Base-by-base conservation (phyloP, 2,888 invertebrate species). In the Nysson spinosus region DNA sequence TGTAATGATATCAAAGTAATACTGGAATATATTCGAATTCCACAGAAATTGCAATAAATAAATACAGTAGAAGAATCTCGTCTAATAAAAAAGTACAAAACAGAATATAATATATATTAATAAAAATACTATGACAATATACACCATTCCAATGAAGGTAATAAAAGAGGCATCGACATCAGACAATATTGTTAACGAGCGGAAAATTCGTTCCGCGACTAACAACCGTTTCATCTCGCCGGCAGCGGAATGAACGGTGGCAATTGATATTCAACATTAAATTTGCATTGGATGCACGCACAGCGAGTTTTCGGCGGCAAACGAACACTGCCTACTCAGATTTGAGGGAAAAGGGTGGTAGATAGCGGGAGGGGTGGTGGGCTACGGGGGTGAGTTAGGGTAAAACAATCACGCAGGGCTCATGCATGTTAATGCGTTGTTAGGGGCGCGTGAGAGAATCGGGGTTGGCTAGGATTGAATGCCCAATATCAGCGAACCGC, bases 341-440 rank as follows among this genome's bases (percentile, higher is more conserved):
- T 83, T 83, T 80, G 69, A 52, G 70, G 63, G 44, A 32, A 62
- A 51, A 62, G 12, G 22, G 24, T 26, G 34, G 43, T 9, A 9
- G 52, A 14, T 24, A 24, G 44, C 22, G 51, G 34, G 26, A 57
- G 54, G 26, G 55, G 56, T 32, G 40, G 46, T 47, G 44, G 46
- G 16, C 51, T n/a, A n/a, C n/a, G n/a, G 54, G 22, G 57, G 68
- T 62, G 83, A 81, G 81, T 79, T 76, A 79, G 85, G 82, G 82
- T 82, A 84, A 86, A 86, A 86, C 85, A 86, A 87, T 87, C 86
- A 86, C 83, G 83, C 83, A 82, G 84, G 83, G 81, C 85, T 86
- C 86, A 87, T 87, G 86, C 86, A 87, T 86, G 86, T 87, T 87
- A 87, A 87, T 87, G 86, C 84, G 83, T 85, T 86, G 85, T 85